Evolutionary conservation across 2,797 vertebrate species (phyloP).

Genomic region (Enteromius mattozi): DNA sequence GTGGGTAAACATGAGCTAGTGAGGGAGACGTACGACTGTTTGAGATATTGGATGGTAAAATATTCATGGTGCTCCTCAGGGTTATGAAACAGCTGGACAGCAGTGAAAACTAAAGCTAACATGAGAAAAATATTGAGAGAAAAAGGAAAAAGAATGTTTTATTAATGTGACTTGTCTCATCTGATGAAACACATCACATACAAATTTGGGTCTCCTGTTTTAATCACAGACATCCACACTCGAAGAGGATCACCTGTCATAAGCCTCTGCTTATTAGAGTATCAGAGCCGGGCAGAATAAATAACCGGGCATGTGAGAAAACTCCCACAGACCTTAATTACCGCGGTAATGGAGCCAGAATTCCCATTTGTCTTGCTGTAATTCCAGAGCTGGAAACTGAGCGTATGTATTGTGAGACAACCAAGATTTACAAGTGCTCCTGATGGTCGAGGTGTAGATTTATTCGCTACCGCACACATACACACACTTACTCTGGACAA

Average conservation of each 20-base stretch:
- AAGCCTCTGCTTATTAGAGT: slow-evolving; percentile 34
- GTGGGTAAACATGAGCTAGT: slow-evolving; percentile 2
- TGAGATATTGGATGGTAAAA: slow-evolving; percentile 45
- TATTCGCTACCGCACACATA: slow-evolving; percentile 35
- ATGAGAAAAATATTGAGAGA: slow-evolving; percentile 19
- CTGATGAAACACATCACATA: slow-evolving; percentile 54
- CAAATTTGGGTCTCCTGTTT: slow-evolving; percentile 44
- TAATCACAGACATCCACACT: slow-evolving; percentile 1
- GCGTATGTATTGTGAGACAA: slow-evolving; percentile 35
- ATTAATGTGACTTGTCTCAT: slow-evolving; percentile 47
- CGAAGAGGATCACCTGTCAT: slow-evolving; percentile 32
- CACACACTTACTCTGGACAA: slow-evolving; percentile 33
- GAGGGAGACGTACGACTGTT: background rate
- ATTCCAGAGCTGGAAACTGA: slow-evolving; percentile 48
- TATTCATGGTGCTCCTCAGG: slow-evolving; percentile 45
- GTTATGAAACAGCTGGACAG: slow-evolving; percentile 52
- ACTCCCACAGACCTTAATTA: slow-evolving; percentile 54
- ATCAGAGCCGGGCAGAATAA: slow-evolving; percentile 43
- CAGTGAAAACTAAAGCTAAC: slow-evolving; percentile 41
- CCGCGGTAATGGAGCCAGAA: slow-evolving; percentile 45
- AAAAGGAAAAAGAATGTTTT: slow-evolving; percentile 43
- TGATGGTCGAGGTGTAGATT: slow-evolving; percentile 47
- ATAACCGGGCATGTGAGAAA: slow-evolving; percentile 33
- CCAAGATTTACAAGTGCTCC: slow-evolving; percentile 51
- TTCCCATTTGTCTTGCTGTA: slow-evolving; percentile 54